Base-by-base conservation (phyloP, 2,888 invertebrate species). In the Sarcophaga carnaria region DNA sequence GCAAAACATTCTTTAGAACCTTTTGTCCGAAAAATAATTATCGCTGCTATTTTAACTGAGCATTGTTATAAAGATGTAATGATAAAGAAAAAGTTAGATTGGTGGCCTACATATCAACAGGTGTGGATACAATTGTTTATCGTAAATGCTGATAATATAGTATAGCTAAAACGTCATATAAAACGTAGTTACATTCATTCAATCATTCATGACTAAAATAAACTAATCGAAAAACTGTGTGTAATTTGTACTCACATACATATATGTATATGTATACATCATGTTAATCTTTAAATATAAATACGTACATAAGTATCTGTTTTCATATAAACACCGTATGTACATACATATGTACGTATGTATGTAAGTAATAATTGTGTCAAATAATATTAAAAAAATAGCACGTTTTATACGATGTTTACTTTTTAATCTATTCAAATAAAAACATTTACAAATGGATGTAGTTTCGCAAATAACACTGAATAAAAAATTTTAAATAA, bases 91-190 rank as follows among this genome's bases (percentile, higher is more conserved):
- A n/a, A 47, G 2, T 27, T 45, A 20, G 63, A 76, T 59, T 54
- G 17, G n/a, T 82, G 47, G 20, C 66, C 22, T 45, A 76, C 78
- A 75, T 60, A 79, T 82, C 71, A 66, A 79, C 82, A 86, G 82
- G 86, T 81, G 78, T 25, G 70, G 70, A 49, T 47, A 49, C 17
- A 76, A 74, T 64, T 81, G 49, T 67, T 3, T 77, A 80, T 20
- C 49, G 74, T 62, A 60, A 67, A 37, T 47, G 6, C 27, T 76
- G 66, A 79, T 80, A 76, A 71, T 14, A 20, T 27, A 63, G 10
- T 37, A 37, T 37, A 63, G 14, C 4, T 20, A 74, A 47, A 25
- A 69, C 62, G 62, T 62, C 11, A 72, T 25, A 77, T 76, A 47
- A 71, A 81, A 74, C n/a, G 22, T 78, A 77, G 20, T 59, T 66